Evolutionary conservation across 2,888 invertebrate species (phyloP), one percentile per base, ranked within the genome.

Genomic region (Oxyteleia sp.): DNA sequence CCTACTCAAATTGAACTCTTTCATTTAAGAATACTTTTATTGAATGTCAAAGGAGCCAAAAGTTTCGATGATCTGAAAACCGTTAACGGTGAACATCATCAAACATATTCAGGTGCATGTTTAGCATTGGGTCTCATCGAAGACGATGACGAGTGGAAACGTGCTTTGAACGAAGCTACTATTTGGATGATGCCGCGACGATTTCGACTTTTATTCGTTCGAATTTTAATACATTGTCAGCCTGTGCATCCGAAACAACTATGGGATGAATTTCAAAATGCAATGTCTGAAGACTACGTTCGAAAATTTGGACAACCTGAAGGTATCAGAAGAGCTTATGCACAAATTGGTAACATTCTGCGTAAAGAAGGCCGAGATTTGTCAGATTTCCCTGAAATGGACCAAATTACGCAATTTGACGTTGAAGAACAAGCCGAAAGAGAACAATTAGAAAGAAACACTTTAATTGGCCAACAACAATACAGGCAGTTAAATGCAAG

Each of bases 141-240:
- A 47, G 20, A 47, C 23, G 47, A 47, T 23, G 8, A 53, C 0
- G 16, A 53, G 23, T 53, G 15, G 53, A 53, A 32, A 63, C 15
- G 61, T 7, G 29, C 29, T 13, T 41, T 63, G 18, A 29, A 29
- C 4, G 61, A 63, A 63, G 29, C 11, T 63, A 16, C 41, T 2
- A 4, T 5, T 59, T 61, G 61, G 61, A 61, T 61, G 61, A 43
- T 45, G 45, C 61, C 45, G 15, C 20, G 26, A 26, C 26, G 13
- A 2, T 41, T 41, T 23, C 4, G 41, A 59, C 5, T 11, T 13
- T 8, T 59, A 8, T 41, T 41, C 41, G 59, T 41, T n/a, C 20
- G 41, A 10, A 59, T 32, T 41, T 49, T 49, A n/a, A 49, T 49
- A n/a, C 49, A 49, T 49, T 49, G 49, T 7, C 20, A 49, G 11